Evolutionary conservation across 1,140 invertebrate species (phyloP).

Genomic region (Sweltsa coloradensis): DNA sequence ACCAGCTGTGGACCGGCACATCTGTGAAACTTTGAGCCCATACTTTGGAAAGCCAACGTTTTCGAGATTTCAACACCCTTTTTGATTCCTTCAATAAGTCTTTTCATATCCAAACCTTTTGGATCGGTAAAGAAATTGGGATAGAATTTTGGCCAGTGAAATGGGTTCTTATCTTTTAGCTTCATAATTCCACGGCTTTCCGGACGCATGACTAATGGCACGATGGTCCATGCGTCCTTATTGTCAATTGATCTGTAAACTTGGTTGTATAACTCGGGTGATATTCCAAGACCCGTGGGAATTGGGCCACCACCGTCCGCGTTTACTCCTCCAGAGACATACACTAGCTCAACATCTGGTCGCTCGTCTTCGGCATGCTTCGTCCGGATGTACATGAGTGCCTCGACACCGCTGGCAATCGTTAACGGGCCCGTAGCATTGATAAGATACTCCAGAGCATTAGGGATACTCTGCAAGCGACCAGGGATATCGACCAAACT

Average conservation of each 20-base stretch:
- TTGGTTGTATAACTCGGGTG: not conserved
- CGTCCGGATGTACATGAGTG: constrained; percentile 12
- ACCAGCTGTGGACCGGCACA: constrained; percentile 17
- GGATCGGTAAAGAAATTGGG: constrained; percentile 45
- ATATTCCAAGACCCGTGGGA: not conserved
- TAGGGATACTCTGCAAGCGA: no score
- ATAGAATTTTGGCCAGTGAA: constrained; percentile 46
- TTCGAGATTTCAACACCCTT: constrained; percentile 26
- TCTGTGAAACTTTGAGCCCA: constrained; percentile 19
- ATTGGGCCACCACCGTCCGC: constrained; percentile 27
- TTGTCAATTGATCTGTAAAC: not conserved
- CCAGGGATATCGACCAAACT: no score
- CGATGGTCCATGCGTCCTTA: constrained; percentile 8
- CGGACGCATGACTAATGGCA: constrained; percentile 30
- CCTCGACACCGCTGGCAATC: not conserved
- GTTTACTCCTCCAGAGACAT: constrained; percentile 40
- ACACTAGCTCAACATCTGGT: constrained; percentile 46
- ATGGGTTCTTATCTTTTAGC: constrained; percentile 42
- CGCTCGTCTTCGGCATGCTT: constrained; percentile 35
- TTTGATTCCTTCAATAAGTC: constrained; percentile 33
- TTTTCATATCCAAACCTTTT: constrained; percentile 26
- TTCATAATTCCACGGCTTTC: constrained; percentile 43
- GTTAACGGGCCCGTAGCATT: constrained; percentile 15
- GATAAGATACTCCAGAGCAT: constrained; percentile 28
- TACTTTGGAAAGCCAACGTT: constrained; percentile 20